These are phyloP conservation scores for Halichoerus grypus DNA, from an alignment of 2,113 vertebrate genomes.

Conservation along the genomic window DNA sequence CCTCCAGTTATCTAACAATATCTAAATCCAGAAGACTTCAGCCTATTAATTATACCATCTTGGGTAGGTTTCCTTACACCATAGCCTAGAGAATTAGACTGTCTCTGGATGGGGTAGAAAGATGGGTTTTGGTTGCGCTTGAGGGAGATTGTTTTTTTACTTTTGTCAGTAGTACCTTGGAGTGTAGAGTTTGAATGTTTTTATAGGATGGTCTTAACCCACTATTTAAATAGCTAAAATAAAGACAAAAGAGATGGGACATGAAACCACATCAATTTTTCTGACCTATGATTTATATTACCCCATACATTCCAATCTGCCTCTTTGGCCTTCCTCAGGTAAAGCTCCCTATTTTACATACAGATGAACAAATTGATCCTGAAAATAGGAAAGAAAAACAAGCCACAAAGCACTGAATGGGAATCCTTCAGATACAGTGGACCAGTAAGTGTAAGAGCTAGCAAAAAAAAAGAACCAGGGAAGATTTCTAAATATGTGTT, in stretches of 20 bases:
- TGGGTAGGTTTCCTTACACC: not conserved
- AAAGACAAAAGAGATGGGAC: not conserved
- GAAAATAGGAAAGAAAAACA: not conserved
- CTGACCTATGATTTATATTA: slow-evolving; percentile 26
- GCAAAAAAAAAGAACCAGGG: not conserved
- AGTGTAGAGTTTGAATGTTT: slow-evolving; percentile 6
- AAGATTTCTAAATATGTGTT: not conserved
- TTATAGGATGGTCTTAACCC: not conserved
- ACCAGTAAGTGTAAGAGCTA: not conserved
- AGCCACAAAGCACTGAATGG: not conserved
- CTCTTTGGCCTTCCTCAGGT: slow-evolving; percentile 8
- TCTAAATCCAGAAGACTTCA: slow-evolving; percentile 8
- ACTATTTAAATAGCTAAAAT: slow-evolving; percentile 27
- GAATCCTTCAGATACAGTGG: not conserved
- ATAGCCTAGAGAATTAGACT: not conserved
- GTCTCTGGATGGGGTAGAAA: not conserved
- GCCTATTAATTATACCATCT: slow-evolving; percentile 13
- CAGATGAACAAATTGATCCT: slow-evolving; percentile 24
- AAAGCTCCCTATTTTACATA: not conserved
- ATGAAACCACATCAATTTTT: not conserved
- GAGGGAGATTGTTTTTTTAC: not conserved
- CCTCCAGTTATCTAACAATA: not conserved
- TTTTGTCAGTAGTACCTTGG: not conserved
- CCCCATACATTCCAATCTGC: not conserved
- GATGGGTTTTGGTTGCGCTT: not conserved